Evolutionary conservation across 1,140 invertebrate genomes (phyloP).

Genomic region (Antheraea pernyi): DNA sequence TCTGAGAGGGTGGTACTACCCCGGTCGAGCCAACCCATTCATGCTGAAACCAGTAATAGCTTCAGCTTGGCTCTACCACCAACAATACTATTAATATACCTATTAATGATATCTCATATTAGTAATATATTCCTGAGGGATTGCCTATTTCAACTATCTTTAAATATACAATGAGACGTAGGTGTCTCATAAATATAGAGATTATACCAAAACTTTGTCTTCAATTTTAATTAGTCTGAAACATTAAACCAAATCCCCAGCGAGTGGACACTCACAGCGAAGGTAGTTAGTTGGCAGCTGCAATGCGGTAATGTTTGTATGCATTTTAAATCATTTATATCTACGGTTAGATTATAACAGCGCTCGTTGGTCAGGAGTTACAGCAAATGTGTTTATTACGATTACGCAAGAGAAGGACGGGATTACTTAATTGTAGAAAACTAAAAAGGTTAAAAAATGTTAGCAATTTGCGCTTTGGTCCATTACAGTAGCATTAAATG

Average conservation of each 20-base stretch:
- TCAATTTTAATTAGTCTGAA: background rate
- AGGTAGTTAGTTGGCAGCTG: constrained; percentile 2
- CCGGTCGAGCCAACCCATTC: no score
- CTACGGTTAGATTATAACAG: background rate
- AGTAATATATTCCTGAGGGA: background rate
- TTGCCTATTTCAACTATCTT: background rate
- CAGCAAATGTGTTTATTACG: background rate
- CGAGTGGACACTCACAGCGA: background rate
- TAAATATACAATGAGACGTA: no score
- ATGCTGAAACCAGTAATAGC: no score
- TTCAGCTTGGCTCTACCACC: no score
- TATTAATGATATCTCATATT: no score
- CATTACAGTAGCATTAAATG: no score
- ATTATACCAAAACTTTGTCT: background rate
- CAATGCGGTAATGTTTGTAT: constrained; percentile 2
- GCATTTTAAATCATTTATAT: background rate
- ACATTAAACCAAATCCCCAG: background rate
- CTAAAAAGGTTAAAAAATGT: no score
- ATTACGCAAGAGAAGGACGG: background rate
- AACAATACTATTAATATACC: no score
- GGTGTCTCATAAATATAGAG: background rate
- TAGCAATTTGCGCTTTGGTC: no score
- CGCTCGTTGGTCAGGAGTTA: background rate
- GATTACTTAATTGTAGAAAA: no score
- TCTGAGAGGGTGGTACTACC: no score